Evolutionary conservation across 2,797 vertebrate species (phyloP).

Genomic region (Eulemur rubriventer): DNA sequence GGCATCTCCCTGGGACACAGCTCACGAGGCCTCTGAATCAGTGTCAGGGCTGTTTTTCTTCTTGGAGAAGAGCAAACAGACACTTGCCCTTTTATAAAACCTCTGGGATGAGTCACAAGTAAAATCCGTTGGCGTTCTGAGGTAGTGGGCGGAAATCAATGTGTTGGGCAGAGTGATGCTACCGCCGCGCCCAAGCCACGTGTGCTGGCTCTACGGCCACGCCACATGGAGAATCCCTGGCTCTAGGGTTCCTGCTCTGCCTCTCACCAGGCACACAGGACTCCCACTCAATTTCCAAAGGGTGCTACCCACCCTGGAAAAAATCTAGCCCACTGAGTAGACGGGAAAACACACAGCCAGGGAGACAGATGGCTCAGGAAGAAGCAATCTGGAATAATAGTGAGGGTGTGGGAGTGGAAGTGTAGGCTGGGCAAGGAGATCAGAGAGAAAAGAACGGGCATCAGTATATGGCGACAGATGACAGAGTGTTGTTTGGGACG

Average conservation of each 20-base stretch:
- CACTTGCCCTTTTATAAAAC: slow-evolving; percentile 66
- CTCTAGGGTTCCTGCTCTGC: background rate
- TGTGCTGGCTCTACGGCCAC: background rate
- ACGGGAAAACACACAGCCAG: slow-evolving; percentile 62
- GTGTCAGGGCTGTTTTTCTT: slow-evolving; percentile 44
- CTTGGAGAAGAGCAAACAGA: slow-evolving; percentile 13
- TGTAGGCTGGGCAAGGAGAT: slow-evolving; percentile 52
- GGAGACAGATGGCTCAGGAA: slow-evolving; percentile 77
- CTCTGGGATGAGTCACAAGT: slow-evolving; percentile 67
- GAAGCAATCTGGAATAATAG: slow-evolving; percentile 69
- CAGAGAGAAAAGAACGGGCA: slow-evolving; percentile 51
- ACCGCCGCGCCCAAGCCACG: background rate
- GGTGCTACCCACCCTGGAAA: slow-evolving; percentile 58
- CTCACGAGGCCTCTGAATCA: slow-evolving; percentile 6
- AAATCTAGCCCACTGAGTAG: slow-evolving; percentile 39
- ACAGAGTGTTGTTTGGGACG: slow-evolving; percentile 53
- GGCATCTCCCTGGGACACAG: background rate
- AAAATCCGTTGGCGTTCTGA: background rate
- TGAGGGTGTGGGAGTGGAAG: slow-evolving; percentile 69
- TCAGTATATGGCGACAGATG: slow-evolving; percentile 63
- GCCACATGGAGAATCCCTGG: background rate
- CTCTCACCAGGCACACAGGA: background rate
- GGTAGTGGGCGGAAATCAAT: background rate
- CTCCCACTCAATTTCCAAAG: slow-evolving; percentile 62
- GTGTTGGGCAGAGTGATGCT: background rate